Evolutionary conservation across 2,888 invertebrate species (phyloP), one percentile per base, ranked within the genome.

Genomic region (Rhagium mordax): DNA sequence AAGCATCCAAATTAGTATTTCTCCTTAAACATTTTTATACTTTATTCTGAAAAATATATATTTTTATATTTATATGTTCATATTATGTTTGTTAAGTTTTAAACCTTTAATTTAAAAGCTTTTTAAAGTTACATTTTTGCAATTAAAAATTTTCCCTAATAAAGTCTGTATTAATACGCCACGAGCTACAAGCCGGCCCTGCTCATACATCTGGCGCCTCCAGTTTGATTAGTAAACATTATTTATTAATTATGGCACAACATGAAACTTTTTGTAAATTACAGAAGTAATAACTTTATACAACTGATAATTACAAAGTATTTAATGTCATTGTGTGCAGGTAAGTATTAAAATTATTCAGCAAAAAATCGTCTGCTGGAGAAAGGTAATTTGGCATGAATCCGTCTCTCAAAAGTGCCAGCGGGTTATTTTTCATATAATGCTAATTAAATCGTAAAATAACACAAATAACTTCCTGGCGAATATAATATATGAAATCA

Each of bases 181-280:
- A 24, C 5, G 27, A 15, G 4, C n/a, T 5, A 27, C 15, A 27
- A 15, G 55, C 55, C 55, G 27, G 15, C 15, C 27, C 55, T 57
- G 55, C 15, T 5, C n/a, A 27, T 57, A 24, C 27, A 57, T 24
- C 55, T 57, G 55, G 55, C 55, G 55, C 55, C 55, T 57, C 7
- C 55, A 57, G 27, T 57, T 57, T 57, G 27, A 27, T 57, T 57
- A 57, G 16, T 24, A 57, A 57, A 57, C 55, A 57, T 24, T 57
- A 57, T 16, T n/a, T 51, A 51, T n/a, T 41, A 41, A 41, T 41
- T 41, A 41, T 41, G 27, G 15, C 27, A 57, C 24, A 27, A 57
- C 27, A 57, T 15, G 55, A 27, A 57, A 24, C 15, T 27, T 57
- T 55, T 24, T 57, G 24, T 15, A 57, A 57, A 57, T 57, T 57